Conservation (phyloP, 2,888 invertebrate species). For the Apocheima hispidaria region DNA sequence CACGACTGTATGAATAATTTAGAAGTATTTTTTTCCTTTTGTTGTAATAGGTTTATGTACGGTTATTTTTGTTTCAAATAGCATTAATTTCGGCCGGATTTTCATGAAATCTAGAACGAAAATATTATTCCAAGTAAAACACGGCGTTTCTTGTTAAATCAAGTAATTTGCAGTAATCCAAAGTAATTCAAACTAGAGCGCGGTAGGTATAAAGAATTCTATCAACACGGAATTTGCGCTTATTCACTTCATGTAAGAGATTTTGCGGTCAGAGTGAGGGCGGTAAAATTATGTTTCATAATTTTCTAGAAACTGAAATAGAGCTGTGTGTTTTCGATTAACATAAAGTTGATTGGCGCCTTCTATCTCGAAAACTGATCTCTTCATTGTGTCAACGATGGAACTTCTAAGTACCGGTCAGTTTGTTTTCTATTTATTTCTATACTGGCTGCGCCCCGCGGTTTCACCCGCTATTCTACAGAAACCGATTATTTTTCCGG, state of each 20-base stretch:
- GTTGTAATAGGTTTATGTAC: too few relatives aligned
- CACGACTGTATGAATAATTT: constrained; percentile 41
- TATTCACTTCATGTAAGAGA: constrained; percentile 62
- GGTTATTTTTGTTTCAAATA: too few relatives aligned
- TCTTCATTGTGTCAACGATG: background rate
- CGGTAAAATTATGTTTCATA: constrained; percentile 38
- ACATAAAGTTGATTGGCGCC: background rate
- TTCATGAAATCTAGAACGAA: constrained; percentile 17
- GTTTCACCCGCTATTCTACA: too few relatives aligned
- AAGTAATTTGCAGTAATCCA: constrained; percentile 45
- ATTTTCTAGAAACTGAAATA: background rate
- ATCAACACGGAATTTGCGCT: constrained; percentile 72
- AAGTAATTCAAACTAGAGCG: constrained; percentile 63
- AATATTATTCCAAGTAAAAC: constrained; percentile 13
- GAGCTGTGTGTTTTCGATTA: background rate
- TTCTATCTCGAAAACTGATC: background rate
- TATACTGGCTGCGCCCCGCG: too few relatives aligned
- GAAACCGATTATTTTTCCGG: too few relatives aligned
- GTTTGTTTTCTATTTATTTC: background rate
- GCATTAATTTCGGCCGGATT: background rate
- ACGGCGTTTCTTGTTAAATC: constrained; percentile 36
- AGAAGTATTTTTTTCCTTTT: constrained; percentile 23
- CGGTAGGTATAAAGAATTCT: constrained; percentile 74
- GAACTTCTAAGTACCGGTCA: background rate
- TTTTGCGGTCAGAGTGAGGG: constrained; percentile 45